Base-by-base conservation (phyloP, 2,888 invertebrate genomes). In the Cylloceria caligata region DNA sequence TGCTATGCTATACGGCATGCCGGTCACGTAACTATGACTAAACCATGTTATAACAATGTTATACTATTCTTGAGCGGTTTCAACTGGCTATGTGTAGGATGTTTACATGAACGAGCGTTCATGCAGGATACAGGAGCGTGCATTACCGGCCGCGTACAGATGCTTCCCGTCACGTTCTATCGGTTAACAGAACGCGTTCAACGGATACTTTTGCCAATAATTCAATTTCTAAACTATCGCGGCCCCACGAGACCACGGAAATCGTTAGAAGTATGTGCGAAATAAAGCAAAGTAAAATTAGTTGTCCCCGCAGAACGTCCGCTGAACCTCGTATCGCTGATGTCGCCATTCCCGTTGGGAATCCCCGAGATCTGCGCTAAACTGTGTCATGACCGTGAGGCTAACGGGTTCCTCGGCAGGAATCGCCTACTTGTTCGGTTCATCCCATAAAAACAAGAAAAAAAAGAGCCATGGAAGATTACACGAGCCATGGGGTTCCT, bases 381-480 rank as follows among this genome's bases (percentile, higher is more conserved):
- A 52, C 21, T 7, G 55, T 39, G 13, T 34, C 3, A 9, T 21
- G 39, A 72, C 80, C 72, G 75, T 85, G 65, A 83, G 85, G 85
- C 85, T 84, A 86, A 86, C 86, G 86, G 86, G 86, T 87, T 85
- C 79, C 78, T 80, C n/a, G 80, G 86, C 87, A 88, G 39, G 7
- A 88, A 85, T 87, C 84, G 85, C 83, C 87, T 87, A 88, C 88
- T 88, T 89, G 87, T 87, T 85, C 86, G 81, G 85, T 84, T 86
- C 83, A 84, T 78, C 80, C 86, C 72, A 69, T 81, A 71, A 68
- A 64, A 83, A 76, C n/a, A n/a, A n/a, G 85, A 76, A 79, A 68
- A 83, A 71, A 71, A 57, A 34, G 65, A 13, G 34, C 39, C 27
- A 49, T 45, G 16, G 42, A 62, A 34, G 13, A 65, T 71, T 55